Evolutionary conservation across 64 coral and sea anemone species (phyloP).

Genomic region (Stylophora pistillata): DNA sequence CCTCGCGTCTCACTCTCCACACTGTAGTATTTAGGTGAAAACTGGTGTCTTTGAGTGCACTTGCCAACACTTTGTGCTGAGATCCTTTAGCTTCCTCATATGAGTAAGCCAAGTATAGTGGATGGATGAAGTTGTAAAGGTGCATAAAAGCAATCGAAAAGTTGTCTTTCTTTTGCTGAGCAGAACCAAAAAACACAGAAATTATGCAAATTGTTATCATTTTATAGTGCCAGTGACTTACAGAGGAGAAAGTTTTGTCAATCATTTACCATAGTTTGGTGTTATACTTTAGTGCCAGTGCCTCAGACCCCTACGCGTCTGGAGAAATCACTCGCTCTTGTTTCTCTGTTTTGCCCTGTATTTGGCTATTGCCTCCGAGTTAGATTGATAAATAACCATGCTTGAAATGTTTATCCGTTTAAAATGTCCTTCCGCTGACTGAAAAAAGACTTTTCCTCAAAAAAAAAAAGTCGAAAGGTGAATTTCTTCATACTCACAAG

Average conservation of each 20-base stretch:
- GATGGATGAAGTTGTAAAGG: not conserved
- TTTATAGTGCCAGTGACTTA: too few species aligned
- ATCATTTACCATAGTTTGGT: too few species aligned
- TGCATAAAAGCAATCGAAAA: not conserved
- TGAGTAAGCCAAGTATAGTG: not conserved
- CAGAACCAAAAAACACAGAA: not conserved
- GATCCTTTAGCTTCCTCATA: not conserved
- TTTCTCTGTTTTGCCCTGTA: too few species aligned
- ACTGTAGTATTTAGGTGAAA: not conserved
- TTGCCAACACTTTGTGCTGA: not conserved
- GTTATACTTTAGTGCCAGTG: too few species aligned
- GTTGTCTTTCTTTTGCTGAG: not conserved
- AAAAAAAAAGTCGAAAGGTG: too few species aligned
- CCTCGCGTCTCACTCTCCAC: not conserved
- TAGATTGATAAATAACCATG: too few species aligned
- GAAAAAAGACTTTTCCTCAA: not conserved
- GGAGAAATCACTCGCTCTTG: too few species aligned
- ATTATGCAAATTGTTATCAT: too few species aligned
- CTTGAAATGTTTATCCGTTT: too few species aligned
- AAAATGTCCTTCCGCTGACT: too few species aligned
- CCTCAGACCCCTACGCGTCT: too few species aligned
- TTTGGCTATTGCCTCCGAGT: too few species aligned
- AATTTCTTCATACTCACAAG: not conserved
- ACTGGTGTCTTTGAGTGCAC: not conserved
- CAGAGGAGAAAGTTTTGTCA: not conserved